These are phyloP conservation scores for Cataglyphis albicans DNA, from an alignment of 2,888 invertebrate species.

Conservation along the genomic window DNA sequence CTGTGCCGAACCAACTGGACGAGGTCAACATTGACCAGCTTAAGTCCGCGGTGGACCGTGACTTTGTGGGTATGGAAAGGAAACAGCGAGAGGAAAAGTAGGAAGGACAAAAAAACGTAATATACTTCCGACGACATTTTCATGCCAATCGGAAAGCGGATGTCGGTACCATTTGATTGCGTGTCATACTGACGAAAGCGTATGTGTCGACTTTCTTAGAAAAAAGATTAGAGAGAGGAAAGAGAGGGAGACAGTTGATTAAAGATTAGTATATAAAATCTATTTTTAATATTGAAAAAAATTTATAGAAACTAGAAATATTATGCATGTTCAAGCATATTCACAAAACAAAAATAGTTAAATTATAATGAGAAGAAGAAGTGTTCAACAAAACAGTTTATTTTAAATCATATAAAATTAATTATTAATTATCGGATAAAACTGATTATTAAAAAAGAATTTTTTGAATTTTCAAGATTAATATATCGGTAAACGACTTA, in stretches of 20 bases:
- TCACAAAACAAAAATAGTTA: background rate
- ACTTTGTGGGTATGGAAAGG: constrained; percentile 49
- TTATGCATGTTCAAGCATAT: background rate
- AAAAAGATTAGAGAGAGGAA: constrained; percentile 32
- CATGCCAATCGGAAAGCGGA: constrained; percentile 34
- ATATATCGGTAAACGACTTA: background rate
- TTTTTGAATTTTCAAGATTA: constrained; percentile 1
- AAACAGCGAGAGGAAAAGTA: constrained; percentile 38
- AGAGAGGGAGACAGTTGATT: background rate
- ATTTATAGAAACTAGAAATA: background rate
- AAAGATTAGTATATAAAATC: background rate
- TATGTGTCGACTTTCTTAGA: constrained; percentile 7
- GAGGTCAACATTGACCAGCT: constrained; percentile 69
- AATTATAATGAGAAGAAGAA: background rate
- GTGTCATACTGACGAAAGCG: constrained; percentile 4
- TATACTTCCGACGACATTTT: constrained; percentile 49
- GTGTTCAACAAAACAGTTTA: background rate
- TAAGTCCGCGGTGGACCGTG: constrained; percentile 64
- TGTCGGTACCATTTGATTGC: constrained; percentile 40
- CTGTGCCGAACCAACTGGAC: constrained; percentile 53
- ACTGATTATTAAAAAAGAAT: background rate
- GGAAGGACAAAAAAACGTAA: constrained; percentile 38
- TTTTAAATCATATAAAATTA: background rate
- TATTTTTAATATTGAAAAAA: background rate
- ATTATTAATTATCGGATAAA: too few relatives aligned